Conservation (phyloP, 2,797 vertebrate species). For the Dipus sagitta region DNA sequence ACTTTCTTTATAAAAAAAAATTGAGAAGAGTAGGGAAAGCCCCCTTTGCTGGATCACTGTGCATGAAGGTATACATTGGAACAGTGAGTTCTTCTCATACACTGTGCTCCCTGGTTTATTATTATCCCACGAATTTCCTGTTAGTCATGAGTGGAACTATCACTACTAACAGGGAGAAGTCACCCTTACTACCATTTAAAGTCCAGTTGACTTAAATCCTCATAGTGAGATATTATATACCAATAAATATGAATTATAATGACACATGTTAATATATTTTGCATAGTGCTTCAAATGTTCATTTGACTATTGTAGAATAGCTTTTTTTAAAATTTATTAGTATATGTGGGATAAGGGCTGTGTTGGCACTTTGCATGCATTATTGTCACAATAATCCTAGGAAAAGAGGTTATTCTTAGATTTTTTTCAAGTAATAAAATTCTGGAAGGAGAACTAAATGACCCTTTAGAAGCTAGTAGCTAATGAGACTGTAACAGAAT, state of each 20-base stretch:
- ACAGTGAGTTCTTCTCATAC: background rate
- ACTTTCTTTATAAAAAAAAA: slow-evolving; percentile 55
- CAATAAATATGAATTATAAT: background rate
- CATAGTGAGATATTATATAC: background rate
- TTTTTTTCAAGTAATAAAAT: background rate
- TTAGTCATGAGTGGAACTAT: background rate
- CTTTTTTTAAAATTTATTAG: background rate
- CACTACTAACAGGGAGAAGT: background rate
- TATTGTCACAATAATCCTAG: background rate
- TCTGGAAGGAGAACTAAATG: background rate
- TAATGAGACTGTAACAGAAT: background rate
- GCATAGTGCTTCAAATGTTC: slow-evolving; percentile 1
- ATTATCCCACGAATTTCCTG: background rate
- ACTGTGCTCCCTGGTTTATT: background rate
- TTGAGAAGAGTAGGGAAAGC: background rate
- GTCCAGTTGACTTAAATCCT: background rate
- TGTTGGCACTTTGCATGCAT: background rate
- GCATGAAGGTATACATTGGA: background rate
- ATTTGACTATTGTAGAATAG: background rate
- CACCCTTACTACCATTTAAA: background rate
- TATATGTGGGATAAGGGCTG: background rate
- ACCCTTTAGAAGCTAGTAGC: background rate
- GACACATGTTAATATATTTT: background rate
- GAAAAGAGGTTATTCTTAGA: background rate
- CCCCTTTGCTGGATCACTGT: background rate